These are phyloP conservation scores for Callyntrura guangdongensis DNA, from an alignment of 2,888 invertebrate species.

Conservation along the genomic window DNA sequence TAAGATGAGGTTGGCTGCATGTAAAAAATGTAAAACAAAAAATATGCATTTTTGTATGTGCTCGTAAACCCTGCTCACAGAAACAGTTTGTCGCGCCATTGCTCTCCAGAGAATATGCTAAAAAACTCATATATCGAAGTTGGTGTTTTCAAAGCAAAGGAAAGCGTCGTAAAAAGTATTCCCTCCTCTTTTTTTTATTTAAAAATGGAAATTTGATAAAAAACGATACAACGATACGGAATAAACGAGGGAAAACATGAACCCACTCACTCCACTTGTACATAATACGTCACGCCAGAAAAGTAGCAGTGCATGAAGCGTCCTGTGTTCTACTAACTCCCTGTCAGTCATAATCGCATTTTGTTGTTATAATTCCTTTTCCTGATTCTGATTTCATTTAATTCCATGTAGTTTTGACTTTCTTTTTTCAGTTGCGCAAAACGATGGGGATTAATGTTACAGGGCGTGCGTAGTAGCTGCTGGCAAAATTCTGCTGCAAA, in stretches of 20 bases:
- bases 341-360: too few relatives aligned
- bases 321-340: too few relatives aligned
- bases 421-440: too few relatives aligned
- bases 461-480: too few relatives aligned
- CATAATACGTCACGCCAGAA: neutral
- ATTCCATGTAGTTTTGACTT: too few relatives aligned
- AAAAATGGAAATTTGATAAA: neutral
- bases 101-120: neutral
- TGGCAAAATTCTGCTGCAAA: too few relatives aligned
- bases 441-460: too few relatives aligned
- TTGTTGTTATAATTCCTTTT: too few relatives aligned
- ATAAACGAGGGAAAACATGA: neutral
- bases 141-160: neutral
- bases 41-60: conserved; percentile 53
- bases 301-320: too few relatives aligned
- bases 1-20: neutral
- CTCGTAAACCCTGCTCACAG: conserved; percentile 28
- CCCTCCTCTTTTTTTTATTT: conserved; percentile 11
- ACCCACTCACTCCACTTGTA: neutral
- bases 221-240: neutral
- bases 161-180: neutral
- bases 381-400: too few relatives aligned
- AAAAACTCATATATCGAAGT: neutral
- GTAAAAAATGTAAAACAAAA: neutral
- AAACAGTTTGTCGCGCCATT: neutral